phyloP scores from a whole-genome alignment of 2,797 vertebrate species.

The Eulemur coronatus region DNA sequence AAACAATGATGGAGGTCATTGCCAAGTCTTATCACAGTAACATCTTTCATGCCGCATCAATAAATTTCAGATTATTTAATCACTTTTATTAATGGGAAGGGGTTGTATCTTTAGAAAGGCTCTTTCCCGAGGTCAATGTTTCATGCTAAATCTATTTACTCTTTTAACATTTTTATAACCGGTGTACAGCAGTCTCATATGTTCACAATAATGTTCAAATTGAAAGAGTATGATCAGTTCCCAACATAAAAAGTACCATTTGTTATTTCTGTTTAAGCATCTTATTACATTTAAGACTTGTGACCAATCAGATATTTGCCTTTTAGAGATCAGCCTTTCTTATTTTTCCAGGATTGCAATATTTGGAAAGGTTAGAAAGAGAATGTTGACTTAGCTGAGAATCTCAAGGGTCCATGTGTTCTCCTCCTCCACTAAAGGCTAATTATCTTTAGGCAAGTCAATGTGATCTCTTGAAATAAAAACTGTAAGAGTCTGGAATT shows the following conservation, averaged over 20 bases:
- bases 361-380: constrained; percentile 39
- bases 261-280: constrained; percentile 61
- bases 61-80: not conserved
- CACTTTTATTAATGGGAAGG: constrained; percentile 50
- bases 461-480: constrained; percentile 6
- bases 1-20: not conserved
- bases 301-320: constrained; percentile 56
- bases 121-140: constrained; percentile 65
- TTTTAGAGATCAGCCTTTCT: constrained; percentile 23
- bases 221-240: constrained; percentile 58
- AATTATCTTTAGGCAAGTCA: constrained; percentile 41
- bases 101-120: constrained; percentile 69
- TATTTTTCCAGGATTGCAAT: constrained; percentile 43
- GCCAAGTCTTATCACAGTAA: not conserved
- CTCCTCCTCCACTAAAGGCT: constrained; percentile 20
- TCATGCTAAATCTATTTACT: constrained; percentile 64
- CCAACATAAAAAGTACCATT: constrained; percentile 53
- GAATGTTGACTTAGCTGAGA: not conserved
- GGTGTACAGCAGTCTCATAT: constrained; percentile 62
- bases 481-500: not conserved
- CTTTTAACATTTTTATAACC: constrained; percentile 71
- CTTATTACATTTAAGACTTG: constrained; percentile 35
- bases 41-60: not conserved
- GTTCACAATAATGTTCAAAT: constrained; percentile 61
- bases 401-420: constrained; percentile 10